phyloP scores from a whole-genome alignment of 2,888 invertebrate genomes.

The Megalurothrips usitatus region DNA sequence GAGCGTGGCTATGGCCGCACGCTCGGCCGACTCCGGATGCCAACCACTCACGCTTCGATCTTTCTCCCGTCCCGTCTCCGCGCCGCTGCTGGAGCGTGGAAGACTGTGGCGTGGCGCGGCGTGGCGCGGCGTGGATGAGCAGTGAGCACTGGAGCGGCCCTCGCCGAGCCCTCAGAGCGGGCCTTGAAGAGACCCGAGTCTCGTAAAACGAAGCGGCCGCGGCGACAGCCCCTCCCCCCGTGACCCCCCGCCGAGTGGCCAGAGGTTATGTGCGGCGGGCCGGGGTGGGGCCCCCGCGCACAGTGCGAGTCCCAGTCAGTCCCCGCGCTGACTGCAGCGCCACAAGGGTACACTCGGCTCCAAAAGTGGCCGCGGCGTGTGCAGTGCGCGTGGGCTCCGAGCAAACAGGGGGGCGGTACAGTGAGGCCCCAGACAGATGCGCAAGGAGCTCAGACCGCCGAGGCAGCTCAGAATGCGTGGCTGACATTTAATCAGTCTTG shows the following conservation, averaged over 20 bases:
- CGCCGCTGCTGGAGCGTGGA: not conserved
- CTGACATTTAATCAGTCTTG: too few relatives aligned
- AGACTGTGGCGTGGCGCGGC: not conserved
- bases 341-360: too few relatives aligned
- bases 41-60: constrained; percentile 11
- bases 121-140: not conserved
- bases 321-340: too few relatives aligned
- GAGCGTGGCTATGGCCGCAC: not conserved
- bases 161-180: not conserved
- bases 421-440: too few relatives aligned
- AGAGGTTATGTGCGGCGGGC: not conserved
- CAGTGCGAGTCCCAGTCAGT: too few relatives aligned
- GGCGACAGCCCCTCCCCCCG: too few relatives aligned
- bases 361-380: too few relatives aligned
- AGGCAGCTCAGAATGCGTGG: too few relatives aligned
- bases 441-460: too few relatives aligned
- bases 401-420: too few relatives aligned
- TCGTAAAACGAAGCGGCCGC: not conserved
- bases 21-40: not conserved
- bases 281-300: not conserved
- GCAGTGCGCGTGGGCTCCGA: too few relatives aligned
- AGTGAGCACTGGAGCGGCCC: constrained; percentile 4
- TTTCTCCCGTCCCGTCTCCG: not conserved
- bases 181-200: not conserved
- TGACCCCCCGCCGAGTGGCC: not conserved